Evolutionary conservation across 2,113 vertebrate species (phyloP).

Genomic region (Anser cygnoides): DNA sequence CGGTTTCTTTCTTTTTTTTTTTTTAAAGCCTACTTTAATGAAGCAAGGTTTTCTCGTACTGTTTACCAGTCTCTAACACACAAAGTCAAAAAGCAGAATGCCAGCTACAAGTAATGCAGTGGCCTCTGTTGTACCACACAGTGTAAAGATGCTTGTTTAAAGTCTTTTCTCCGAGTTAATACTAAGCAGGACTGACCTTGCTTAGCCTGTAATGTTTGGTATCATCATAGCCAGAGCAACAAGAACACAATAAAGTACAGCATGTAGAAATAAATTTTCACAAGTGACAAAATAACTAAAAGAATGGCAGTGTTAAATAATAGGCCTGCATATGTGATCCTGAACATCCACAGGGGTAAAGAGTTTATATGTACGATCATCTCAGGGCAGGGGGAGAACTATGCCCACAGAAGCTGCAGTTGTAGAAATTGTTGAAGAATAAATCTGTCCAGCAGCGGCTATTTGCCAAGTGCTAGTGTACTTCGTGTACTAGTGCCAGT

Average conservation of each 20-base stretch:
- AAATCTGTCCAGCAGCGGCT: neutral
- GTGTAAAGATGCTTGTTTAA: neutral
- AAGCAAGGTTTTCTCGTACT: neutral
- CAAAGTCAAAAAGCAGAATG: neutral
- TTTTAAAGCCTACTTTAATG: neutral
- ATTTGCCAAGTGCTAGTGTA: neutral
- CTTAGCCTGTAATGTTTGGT: neutral
- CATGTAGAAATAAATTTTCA: neutral
- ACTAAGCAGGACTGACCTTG: neutral
- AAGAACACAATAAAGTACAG: accelerated
- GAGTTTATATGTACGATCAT: neutral
- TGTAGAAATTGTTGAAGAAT: neutral
- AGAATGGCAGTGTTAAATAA: neutral
- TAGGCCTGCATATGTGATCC: neutral
- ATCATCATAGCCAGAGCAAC: neutral
- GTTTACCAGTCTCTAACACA: neutral
- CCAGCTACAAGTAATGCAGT: neutral
- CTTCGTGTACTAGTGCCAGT: neutral
- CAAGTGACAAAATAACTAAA: neutral
- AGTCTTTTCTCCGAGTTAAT: neutral
- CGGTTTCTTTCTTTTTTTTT: neutral
- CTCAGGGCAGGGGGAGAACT: neutral
- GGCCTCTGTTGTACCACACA: neutral
- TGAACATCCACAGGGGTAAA: neutral
- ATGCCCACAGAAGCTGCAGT: neutral